phyloP scores from a whole-genome alignment of 2,113 vertebrate species.

The Anseranas semipalmata region DNA sequence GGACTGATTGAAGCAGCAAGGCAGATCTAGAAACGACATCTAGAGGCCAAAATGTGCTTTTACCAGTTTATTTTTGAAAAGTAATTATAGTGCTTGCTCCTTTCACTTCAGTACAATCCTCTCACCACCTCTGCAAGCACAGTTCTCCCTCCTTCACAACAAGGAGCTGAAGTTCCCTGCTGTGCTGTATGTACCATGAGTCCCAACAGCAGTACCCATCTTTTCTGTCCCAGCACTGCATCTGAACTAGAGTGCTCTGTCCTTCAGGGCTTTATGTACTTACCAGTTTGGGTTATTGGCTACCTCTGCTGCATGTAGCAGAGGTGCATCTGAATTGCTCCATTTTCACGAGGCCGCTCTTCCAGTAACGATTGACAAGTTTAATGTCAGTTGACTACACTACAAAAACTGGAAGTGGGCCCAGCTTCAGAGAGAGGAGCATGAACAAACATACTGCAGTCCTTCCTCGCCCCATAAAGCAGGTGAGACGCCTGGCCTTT shows the following conservation, averaged over 20 bases:
- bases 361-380: accelerated
- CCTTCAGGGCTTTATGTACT: not conserved
- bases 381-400: accelerated
- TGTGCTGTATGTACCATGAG: not conserved
- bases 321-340: accelerated
- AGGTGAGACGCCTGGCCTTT: not conserved
- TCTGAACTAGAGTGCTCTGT: not conserved
- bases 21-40: not conserved
- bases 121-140: no score
- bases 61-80: no score
- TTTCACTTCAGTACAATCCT: not conserved
- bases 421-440: not conserved
- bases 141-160: accelerated
- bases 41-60: not conserved
- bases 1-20: not conserved
- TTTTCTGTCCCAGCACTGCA: no score
- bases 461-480: not conserved
- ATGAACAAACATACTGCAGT: not conserved
- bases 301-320: not conserved
- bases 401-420: not conserved
- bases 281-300: not conserved
- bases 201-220: not conserved
- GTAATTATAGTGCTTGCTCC: accelerated
- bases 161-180: not conserved
- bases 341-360: not conserved